phyloP scores from a whole-genome alignment of 2,888 invertebrate species.

The Cosmorhoe ocellata region DNA sequence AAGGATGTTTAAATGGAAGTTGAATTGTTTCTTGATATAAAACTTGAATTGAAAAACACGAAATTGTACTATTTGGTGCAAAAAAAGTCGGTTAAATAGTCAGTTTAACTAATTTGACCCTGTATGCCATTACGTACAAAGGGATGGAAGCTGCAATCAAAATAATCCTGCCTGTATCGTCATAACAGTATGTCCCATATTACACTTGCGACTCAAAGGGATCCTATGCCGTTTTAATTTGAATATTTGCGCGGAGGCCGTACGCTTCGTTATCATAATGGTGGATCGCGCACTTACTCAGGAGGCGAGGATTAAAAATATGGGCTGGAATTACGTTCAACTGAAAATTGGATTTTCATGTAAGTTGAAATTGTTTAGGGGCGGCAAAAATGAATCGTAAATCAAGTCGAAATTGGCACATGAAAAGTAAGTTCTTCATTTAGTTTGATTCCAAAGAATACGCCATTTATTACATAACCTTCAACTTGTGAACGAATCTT shows the following conservation, averaged over 20 bases:
- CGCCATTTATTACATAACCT: too few species aligned
- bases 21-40: too few species aligned
- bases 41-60: too few species aligned
- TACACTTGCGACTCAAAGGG: conserved; percentile 53
- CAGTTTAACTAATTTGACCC: too few species aligned
- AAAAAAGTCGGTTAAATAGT: too few species aligned
- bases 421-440: too few species aligned
- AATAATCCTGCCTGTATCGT: conserved; percentile 27
- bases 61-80: too few species aligned
- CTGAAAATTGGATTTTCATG: conserved; percentile 21
- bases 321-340: conserved; percentile 16
- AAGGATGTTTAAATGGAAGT: too few species aligned
- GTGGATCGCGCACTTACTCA: conserved; percentile 37
- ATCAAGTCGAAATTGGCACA: too few species aligned
- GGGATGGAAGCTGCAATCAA: conserved; percentile 19
- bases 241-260: conserved; percentile 52
- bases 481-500: too few species aligned
- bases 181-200: conserved; percentile 35
- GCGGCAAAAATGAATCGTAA: not conserved
- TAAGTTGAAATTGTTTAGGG: conserved; percentile 2
- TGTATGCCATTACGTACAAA: conserved; percentile 8
- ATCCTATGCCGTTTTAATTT: conserved; percentile 60
- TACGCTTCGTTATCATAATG: conserved; percentile 60
- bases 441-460: too few species aligned
- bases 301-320: conserved; percentile 19